Evolutionary conservation across 2,888 invertebrate species (phyloP), one percentile per base, ranked within the genome.

Genomic region (Lypha dubia): DNA sequence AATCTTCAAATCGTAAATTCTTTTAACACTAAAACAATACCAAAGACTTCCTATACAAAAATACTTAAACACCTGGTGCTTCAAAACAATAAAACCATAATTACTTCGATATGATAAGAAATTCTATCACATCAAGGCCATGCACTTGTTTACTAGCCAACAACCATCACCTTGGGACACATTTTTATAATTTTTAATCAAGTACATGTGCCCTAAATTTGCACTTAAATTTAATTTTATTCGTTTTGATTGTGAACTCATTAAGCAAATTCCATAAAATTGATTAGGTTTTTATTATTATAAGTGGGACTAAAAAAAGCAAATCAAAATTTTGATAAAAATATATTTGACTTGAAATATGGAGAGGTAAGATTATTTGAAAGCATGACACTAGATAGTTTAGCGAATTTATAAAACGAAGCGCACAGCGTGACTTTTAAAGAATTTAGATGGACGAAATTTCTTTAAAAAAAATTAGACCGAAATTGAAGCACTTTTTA

Each of bases 171-270:
- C 56, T 44, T 44, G 44, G 22, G 60, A 60, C 28, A 11, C 13
- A 60, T 53, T 44, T 24, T 22, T n/a, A n/a, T n/a, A n/a, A n/a
- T n/a, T 46, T 15, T n/a, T 6, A 41, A 20, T 13, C 41, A 28
- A 41, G 79, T 73, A 32, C 79, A 67, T 24, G 20, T 60, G 73
- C n/a, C 73, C 79, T 13, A 0, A 80, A 80, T 28, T 67, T 80
- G 79, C 41, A 80, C 79, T 74, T 28, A 28, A 71, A 71, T 41
- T 1, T 38, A 28, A 38, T 17, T 62, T 20, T 49, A 9, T n/a
- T 15, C 41, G 15, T 32, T 20, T 44, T 53, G 6, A 67, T 9
- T 35, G 17, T 13, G 9, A 8, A 7, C 11, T 24, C 53, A 75
- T 20, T 13, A 20, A 53, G 3, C 38, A 53, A 49, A 11, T 24